phyloP scores from a whole-genome alignment of 2,888 invertebrate species.

The Molanna angustata region DNA sequence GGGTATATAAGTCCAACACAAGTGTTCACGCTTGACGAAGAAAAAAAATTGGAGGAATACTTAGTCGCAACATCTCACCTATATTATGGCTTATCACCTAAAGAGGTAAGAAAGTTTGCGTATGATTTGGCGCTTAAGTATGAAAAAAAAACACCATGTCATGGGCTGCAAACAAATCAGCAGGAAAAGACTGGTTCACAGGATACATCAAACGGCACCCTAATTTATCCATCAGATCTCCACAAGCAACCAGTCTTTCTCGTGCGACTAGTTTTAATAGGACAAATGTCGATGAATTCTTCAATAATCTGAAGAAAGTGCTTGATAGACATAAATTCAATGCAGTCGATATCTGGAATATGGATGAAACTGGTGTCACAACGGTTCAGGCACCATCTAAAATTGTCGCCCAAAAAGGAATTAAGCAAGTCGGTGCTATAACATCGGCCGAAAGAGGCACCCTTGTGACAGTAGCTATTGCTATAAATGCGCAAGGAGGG shows the following conservation, averaged over 20 bases:
- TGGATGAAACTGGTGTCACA: conserved; percentile 8
- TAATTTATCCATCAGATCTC: conserved; percentile 1
- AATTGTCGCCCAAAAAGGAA: conserved; percentile 1
- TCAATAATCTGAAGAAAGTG: not conserved
- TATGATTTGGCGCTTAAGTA: not conserved
- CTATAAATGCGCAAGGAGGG: not conserved
- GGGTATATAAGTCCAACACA: no score
- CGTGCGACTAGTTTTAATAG: no score
- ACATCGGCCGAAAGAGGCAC: conserved; percentile 9
- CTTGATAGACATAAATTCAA: not conserved
- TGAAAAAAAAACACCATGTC: not conserved
- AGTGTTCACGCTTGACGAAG: not conserved
- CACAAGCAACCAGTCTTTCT: conserved; percentile 9
- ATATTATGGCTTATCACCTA: no score
- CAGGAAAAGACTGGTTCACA: not conserved
- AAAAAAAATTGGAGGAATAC: conserved; percentile 2
- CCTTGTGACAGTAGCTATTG: not conserved
- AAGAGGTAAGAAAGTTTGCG: not conserved
- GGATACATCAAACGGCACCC: not conserved
- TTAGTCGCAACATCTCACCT: no score
- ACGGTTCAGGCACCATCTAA: not conserved
- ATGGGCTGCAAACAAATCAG: not conserved
- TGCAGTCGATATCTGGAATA: not conserved
- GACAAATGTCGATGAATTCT: no score
- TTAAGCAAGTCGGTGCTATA: conserved; percentile 6